phyloP scores from a whole-genome alignment of 2,113 vertebrate species.

The Egretta garzetta region DNA sequence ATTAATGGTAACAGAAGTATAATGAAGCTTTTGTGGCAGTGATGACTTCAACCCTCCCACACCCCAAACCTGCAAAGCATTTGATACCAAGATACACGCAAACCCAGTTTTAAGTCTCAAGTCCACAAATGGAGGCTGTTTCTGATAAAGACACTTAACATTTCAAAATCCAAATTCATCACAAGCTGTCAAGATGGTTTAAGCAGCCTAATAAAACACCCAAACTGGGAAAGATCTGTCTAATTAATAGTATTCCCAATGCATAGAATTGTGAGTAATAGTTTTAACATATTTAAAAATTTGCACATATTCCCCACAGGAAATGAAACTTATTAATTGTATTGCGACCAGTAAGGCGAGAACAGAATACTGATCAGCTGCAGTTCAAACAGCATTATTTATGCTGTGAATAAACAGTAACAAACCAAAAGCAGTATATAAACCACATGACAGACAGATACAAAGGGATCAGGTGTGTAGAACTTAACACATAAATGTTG shows the following conservation, averaged over 20 bases:
- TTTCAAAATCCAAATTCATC: neutral
- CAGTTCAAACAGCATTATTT: neutral
- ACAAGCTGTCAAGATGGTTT: neutral
- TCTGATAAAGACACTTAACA: neutral
- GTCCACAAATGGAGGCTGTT: neutral
- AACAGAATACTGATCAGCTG: neutral
- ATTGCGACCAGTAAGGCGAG: neutral
- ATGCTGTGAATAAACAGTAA: neutral
- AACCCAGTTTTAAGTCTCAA: neutral
- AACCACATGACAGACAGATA: neutral
- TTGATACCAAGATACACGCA: neutral
- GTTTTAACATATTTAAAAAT: neutral
- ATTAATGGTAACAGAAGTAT: neutral
- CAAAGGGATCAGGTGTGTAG: rapidly evolving
- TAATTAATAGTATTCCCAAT: neutral
- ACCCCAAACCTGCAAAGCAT: neutral
- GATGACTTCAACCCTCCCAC: neutral
- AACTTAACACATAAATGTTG: neutral
- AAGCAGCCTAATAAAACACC: neutral
- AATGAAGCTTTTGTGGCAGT: neutral
- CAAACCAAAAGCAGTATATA: neutral
- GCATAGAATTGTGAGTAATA: neutral
- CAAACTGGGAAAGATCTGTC: neutral
- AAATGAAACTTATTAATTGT: neutral
- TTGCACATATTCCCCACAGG: neutral